phyloP scores from a whole-genome alignment of 1,140 invertebrate species.

The Zaprionus tsacasi region DNA sequence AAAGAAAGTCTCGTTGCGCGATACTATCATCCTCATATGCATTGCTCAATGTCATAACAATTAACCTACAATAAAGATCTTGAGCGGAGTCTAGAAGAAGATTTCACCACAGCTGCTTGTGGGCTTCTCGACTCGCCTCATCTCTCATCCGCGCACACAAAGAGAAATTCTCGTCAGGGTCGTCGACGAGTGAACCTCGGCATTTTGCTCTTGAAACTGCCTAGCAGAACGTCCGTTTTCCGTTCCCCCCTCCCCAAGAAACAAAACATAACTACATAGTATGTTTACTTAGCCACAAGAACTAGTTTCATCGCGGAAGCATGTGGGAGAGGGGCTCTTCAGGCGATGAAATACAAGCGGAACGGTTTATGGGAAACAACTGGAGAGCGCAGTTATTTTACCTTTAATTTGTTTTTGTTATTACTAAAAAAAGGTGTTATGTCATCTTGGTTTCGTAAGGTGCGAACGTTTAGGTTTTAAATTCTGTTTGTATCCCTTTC shows the following conservation, averaged over 20 bases:
- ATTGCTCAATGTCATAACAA: slow-evolving; percentile 76
- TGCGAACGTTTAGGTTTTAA: background rate
- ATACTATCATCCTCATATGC: slow-evolving; percentile 44
- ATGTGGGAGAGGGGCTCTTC: background rate
- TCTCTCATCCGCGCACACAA: slow-evolving; percentile 45
- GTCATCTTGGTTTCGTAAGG: slow-evolving; percentile 37
- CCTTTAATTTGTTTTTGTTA: slow-evolving; percentile 41
- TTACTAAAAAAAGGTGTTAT: slow-evolving; percentile 48
- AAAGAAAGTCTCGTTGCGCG: slow-evolving; percentile 61
- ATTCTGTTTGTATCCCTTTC: background rate
- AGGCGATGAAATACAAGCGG: slow-evolving; percentile 32
- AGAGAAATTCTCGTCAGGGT: slow-evolving; percentile 66
- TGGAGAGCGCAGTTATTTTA: slow-evolving; percentile 42
- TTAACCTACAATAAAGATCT: slow-evolving; percentile 76
- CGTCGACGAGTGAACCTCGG: slow-evolving; percentile 53
- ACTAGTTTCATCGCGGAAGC: slow-evolving; percentile 43
- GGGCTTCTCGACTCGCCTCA: slow-evolving; percentile 6
- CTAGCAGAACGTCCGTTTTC: slow-evolving; percentile 53
- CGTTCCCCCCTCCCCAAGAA: background rate
- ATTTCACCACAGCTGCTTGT: slow-evolving; percentile 58
- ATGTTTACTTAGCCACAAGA: slow-evolving; percentile 33
- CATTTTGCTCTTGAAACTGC: slow-evolving; percentile 57
- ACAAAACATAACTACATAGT: slow-evolving; percentile 30
- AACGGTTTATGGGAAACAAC: slow-evolving; percentile 52
- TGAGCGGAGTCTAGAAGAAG: slow-evolving; percentile 62